Percentiles rank a stretch among this genome's conserved stretches.
Conservation (phyloP, 2,113 vertebrate genomes). For the Tichodroma muraria region DNA sequence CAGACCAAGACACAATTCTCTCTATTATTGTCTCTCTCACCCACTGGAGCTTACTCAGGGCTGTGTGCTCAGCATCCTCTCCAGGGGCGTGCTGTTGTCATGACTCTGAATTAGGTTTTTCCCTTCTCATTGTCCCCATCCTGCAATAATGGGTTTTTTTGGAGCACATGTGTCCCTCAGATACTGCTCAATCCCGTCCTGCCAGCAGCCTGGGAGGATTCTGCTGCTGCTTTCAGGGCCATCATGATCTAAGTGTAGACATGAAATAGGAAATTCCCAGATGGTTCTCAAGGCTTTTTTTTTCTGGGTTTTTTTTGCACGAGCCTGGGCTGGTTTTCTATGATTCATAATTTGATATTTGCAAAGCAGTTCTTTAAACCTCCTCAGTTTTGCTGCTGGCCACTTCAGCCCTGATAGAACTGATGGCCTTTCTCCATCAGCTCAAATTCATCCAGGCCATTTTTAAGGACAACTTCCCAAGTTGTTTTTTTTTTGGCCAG, state of each 20-base stretch:
- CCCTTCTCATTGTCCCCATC: background rate
- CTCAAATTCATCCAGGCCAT: background rate
- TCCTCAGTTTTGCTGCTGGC: background rate
- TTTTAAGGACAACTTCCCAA: background rate
- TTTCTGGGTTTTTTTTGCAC: background rate
- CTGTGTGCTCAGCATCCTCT: background rate
- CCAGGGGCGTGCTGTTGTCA: background rate
- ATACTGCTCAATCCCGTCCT: background rate
- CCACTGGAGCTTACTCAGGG: background rate
- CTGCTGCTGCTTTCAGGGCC: background rate
- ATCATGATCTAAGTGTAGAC: background rate
- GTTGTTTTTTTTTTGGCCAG: background rate
- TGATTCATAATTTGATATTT: background rate
- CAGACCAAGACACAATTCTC: background rate
- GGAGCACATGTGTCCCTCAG: background rate
- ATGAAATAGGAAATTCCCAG: background rate
- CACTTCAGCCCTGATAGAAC: background rate
- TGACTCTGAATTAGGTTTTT: background rate
- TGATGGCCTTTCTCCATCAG: background rate
- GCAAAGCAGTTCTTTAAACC: background rate
- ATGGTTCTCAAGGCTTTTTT: background rate
- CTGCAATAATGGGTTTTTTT: background rate
- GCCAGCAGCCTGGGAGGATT: background rate
- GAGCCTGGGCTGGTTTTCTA: background rate
- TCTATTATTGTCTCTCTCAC: background rate